These are phyloP conservation scores for Metaphire vulgaris DNA, from an alignment of 1,140 invertebrate genomes.

Conservation along the genomic window DNA sequence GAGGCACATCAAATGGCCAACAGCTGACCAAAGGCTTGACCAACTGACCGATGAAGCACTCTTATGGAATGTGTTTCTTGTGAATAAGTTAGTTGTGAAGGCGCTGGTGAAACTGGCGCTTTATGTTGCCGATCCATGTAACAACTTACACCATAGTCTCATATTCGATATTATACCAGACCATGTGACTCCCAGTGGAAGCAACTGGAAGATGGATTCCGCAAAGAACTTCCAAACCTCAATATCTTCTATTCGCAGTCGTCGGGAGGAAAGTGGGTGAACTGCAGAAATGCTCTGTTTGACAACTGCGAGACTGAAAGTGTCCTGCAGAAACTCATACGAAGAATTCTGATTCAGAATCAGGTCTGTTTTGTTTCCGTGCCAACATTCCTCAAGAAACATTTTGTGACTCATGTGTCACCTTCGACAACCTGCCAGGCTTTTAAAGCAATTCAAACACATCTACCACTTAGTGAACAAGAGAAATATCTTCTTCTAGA, in stretches of 20 bases:
- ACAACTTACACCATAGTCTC: background rate
- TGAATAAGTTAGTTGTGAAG: constrained; percentile 16
- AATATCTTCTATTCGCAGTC: background rate
- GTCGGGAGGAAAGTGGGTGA: background rate
- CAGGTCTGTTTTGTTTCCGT: background rate
- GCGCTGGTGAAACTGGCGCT: background rate
- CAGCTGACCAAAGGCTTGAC: constrained; percentile 19
- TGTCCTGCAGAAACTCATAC: background rate
- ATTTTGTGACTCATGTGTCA: background rate
- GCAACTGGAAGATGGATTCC: background rate
- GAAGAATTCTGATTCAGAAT: background rate
- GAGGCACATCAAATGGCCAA: constrained; percentile 24
- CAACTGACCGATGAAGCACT: constrained; percentile 10
- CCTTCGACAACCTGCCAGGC: background rate
- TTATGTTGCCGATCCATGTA: background rate
- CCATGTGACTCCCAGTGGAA: background rate
- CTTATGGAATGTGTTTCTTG: constrained; percentile 22
- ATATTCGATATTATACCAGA: background rate
- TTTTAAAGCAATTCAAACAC: background rate
- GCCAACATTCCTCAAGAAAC: background rate
- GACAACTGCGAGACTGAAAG: background rate
- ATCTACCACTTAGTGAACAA: background rate
- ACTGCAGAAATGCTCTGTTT: background rate
- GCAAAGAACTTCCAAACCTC: background rate
- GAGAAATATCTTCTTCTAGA: constrained; percentile 11